Evolutionary conservation across 2,113 vertebrate genomes (phyloP), one percentile per base, ranked within the genome.

Genomic region (Pseudopodoces humilis): DNA sequence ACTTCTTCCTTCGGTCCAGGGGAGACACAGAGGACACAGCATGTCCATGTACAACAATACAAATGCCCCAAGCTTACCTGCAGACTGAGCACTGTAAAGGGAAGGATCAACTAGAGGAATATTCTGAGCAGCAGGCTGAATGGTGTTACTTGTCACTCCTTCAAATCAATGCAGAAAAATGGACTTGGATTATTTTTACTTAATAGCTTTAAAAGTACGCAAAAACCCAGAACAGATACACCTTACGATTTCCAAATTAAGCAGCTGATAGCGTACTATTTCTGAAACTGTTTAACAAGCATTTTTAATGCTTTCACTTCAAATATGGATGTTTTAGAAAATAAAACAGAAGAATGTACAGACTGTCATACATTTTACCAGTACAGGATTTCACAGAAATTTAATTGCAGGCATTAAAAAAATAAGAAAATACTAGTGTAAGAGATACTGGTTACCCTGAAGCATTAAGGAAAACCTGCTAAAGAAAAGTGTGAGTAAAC

Each of bases 21-120:
- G 23, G 27, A 79, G 31, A 55, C 19, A 70, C 6, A 59, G 6
- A 44, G 15, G 27, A 64, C 18, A 72, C 10, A 72, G 35, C 6
- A 37, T 0, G 0, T 20, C 52, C 19, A n/a, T 2, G 17, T 16
- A 39, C 13, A 59, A 71, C 8, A 83, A 50, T 2, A 88, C 7
- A 84, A 65, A 72, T 18, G 27, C 35, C 59, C 79, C 16, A 44
- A 68, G 22, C 98, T 98, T 96, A 99, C 99, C 99, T 97, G 98
- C 96, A 95, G 98, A 98, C 84, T 97, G 97, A 83, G 97, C 96
- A 88, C 50, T 98, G 96, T 98, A 98, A 82, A 99, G 97, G 13
- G 98, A 92, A 35, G 99, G 98, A 95, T 99, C 99, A 0, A 98
- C 97, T 28, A 93, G 62, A 7, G 98, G 98, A 85, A 98, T 70